Base-by-base conservation (phyloP, 2,888 invertebrate species). In the Cryptus armator region DNA sequence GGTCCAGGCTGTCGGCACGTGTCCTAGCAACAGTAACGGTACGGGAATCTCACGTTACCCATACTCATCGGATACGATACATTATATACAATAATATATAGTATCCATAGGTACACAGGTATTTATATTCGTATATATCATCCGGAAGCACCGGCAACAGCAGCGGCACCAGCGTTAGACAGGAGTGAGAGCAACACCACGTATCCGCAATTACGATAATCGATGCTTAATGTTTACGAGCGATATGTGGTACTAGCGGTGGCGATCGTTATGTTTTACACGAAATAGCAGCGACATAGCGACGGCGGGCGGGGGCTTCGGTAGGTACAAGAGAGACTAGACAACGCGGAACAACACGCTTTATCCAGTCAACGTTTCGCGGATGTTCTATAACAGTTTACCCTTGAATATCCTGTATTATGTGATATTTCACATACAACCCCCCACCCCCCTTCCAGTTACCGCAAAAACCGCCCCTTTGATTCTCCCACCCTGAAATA, bases 161-260 rank as follows among this genome's bases (percentile, higher is more conserved):
- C n/a, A n/a, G 53, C 37, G 24, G 24, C 51, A 24, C 5, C 59
- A 43, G 24, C 51, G 14, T 19, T 9, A 24, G 24, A 56, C 24
- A 44, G 44, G 29, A 32, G 78, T 14, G 56, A 10, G 56, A 48
- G 16, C 68, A 29, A 24, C 62, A 51, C 24, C 76, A 46, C 67
- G 81, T 81, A 75, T 62, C 64, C 62, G 90, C 91, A 90, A 91
- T 91, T 91, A 91, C 88, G 87, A 87, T 91, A 91, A 91, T 91
- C 91, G 90, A 91, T 90, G 88, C 89, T 90, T 89, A 89, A 89
- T 88, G 89, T 89, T 89, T 89, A 89, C 89, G 86, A 86, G 85
- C 87, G 75, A 76, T 70, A 76, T 76, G 76, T 37, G 66, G 66
- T 43, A 29, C 70, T 43, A 12, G 76, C 44, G 76, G 81, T 64